phyloP scores from a whole-genome alignment of 2,113 vertebrate genomes.

The Phylloscopus whistleri region DNA sequence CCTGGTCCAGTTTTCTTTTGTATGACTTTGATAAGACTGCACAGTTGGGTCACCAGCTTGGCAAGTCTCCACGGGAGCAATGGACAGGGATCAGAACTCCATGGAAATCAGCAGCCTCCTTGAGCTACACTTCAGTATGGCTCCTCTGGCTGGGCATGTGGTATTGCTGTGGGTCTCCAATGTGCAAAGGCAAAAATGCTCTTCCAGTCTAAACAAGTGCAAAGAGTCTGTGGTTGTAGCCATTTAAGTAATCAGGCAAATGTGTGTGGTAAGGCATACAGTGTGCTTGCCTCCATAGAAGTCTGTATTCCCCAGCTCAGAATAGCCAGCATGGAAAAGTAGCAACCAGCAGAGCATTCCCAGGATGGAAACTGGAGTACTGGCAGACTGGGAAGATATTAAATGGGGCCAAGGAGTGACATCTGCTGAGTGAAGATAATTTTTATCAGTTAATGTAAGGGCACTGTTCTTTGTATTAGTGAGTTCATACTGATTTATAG shows the following conservation, averaged over 20 bases:
- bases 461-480: not conserved
- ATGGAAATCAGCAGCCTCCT: not conserved
- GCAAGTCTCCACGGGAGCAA: not conserved
- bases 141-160: not conserved
- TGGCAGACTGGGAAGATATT: not conserved
- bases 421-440: not conserved
- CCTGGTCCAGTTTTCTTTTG: not conserved
- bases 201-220: not conserved
- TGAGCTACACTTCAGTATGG: accelerated
- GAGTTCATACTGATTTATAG: not conserved
- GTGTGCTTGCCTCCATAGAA: not conserved
- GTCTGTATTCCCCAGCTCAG: not conserved
- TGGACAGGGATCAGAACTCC: not conserved
- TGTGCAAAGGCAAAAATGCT: not conserved
- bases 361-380: not conserved
- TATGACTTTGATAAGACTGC: not conserved
- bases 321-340: not conserved
- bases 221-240: not conserved
- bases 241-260: not conserved
- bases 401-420: not conserved
- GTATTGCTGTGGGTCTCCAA: not conserved
- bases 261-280: not conserved
- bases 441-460: not conserved
- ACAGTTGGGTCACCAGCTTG: not conserved
- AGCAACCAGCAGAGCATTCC: not conserved